Evolutionary conservation across 2,113 vertebrate genomes (phyloP).

Genomic region (Cyanistes caeruleus): DNA sequence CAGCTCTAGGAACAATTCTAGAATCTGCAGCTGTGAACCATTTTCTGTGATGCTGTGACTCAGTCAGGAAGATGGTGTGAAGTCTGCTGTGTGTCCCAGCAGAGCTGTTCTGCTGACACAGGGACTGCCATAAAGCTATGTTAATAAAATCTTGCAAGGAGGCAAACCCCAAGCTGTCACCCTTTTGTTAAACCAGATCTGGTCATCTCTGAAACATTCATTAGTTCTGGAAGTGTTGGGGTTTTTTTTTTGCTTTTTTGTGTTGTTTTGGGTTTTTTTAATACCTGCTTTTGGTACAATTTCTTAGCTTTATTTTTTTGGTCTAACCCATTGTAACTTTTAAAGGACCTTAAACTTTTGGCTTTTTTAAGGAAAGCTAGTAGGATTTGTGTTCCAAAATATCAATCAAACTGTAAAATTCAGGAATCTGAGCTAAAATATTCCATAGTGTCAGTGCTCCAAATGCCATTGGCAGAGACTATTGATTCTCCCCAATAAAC

Average conservation of each 20-base stretch:
- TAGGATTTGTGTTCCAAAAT: background rate
- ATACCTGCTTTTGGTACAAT: background rate
- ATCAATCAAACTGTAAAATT: background rate
- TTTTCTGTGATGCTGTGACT: background rate
- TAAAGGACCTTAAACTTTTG: background rate
- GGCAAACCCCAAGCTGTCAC: background rate
- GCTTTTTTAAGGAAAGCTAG: background rate
- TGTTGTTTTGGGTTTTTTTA: background rate
- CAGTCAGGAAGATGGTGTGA: background rate
- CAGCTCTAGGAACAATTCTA: background rate
- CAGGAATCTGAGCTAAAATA: background rate
- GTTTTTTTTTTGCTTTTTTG: accelerated
- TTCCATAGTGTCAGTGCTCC: background rate
- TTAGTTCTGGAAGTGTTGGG: background rate
- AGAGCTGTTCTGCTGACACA: background rate
- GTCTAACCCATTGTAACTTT: background rate
- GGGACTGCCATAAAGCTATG: background rate
- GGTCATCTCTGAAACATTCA: background rate
- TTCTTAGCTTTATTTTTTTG: background rate
- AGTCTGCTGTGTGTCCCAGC: background rate
- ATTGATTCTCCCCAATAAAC: background rate
- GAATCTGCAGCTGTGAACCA: background rate
- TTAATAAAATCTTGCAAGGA: background rate
- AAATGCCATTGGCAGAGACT: background rate
- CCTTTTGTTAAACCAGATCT: background rate